Evolutionary conservation across 2,113 vertebrate genomes (phyloP), one percentile per base, ranked within the genome.

Genomic region (Datnioides undecimradiatus): DNA sequence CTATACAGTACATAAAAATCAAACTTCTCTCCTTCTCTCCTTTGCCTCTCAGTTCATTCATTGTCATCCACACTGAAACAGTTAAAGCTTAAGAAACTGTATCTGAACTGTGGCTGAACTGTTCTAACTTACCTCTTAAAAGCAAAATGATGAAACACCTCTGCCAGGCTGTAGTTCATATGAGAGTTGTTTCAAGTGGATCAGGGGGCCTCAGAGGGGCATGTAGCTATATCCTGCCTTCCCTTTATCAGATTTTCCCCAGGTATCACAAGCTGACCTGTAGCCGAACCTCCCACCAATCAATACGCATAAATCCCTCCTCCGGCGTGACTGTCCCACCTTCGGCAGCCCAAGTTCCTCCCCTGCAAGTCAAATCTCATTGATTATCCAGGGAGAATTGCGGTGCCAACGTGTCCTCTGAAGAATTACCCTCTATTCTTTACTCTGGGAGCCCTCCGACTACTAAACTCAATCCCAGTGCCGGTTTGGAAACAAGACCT

Each of bases 271-370:
- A 13, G 17, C 36, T 88, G 89, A 90, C 87, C 89, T 73, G 40
- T 8, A 38, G 34, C 58, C 89, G 82, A 92, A 92, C 90, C 69
- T 34, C 48, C 40, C 27, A 52, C 34, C 51, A 62, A 82, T 88
- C 84, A 79, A 88, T 85, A 64, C 33, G 33, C 45, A 55, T 78
- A 87, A 85, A 83, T 86, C 81, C 66, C 55, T 59, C 33, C 45
- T 19, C 40, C 45, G 19, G 41, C 40, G 41, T 46, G 38, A 41
- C 43, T 55, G 8, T 82, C 71, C 86, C 69, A 40, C 59, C 68
- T 52, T 59, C 60, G 36, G 19, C 43, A 63, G 13, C 36, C 1
- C 5, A 43, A 51, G 66, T 75, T 73, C 60, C 52, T 40, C 54
- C 31, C 14, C 21, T 57, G 36, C 75, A 77, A 40, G 41, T 80